Conservation (phyloP, 1,140 invertebrate species). For the Tyrophagus putrescentiae region DNA sequence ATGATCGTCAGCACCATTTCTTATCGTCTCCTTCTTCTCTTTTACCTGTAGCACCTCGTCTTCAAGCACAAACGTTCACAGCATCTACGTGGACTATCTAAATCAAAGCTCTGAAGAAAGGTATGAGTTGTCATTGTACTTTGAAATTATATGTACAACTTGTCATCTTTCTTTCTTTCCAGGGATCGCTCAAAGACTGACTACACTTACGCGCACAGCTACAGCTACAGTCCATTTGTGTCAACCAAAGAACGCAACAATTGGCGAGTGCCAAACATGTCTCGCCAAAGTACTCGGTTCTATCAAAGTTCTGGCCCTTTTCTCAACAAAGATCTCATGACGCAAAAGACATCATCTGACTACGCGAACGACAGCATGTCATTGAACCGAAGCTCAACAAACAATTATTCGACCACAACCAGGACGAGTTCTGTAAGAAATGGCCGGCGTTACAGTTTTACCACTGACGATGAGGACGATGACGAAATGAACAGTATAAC, state of each 20-base stretch:
- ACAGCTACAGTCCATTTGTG: constrained; percentile 8
- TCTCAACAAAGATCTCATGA: neutral
- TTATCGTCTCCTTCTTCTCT: too few species aligned
- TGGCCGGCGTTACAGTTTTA: too few species aligned
- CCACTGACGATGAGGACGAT: constrained; percentile 1
- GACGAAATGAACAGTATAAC: neutral
- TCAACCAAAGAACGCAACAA: neutral
- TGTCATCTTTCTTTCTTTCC: neutral
- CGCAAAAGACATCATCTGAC: too few species aligned
- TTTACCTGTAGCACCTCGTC: too few species aligned
- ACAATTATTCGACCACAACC: too few species aligned
- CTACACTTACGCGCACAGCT: constrained; percentile 20
- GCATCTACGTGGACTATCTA: constrained; percentile 3
- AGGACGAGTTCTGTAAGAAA: too few species aligned
- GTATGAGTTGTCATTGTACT: neutral
- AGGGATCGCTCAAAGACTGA: constrained; percentile 17
- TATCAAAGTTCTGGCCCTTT: neutral
- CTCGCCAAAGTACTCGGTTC: neutral
- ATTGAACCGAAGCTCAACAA: too few species aligned
- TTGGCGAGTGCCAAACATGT: constrained; percentile 21
- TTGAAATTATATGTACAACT: neutral
- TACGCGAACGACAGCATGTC: too few species aligned
- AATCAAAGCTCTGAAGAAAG: constrained; percentile 7
- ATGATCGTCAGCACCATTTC: too few species aligned
- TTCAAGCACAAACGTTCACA: neutral